phyloP scores from a whole-genome alignment of 1,140 invertebrate species.

The Potamilus streckersoni region DNA sequence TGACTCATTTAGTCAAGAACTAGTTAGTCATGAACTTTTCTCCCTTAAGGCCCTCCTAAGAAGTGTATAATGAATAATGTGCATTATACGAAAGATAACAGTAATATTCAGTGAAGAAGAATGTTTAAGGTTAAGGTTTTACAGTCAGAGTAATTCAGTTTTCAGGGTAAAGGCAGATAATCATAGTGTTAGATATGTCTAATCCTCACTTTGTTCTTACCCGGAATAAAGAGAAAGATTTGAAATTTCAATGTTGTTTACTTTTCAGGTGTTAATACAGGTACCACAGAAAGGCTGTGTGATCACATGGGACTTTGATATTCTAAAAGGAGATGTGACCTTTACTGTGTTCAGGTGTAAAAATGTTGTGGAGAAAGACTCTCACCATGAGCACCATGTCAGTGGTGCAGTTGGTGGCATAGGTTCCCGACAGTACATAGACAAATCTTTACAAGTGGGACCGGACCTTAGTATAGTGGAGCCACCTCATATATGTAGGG shows the following conservation, averaged over 20 bases:
- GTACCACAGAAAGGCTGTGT: conserved; percentile 89
- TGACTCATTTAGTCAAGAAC: too few species aligned
- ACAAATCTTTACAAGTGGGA: conserved; percentile 84
- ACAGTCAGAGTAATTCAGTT: too few species aligned
- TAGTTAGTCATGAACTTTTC: too few species aligned
- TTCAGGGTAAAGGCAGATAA: too few species aligned
- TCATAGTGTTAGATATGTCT: too few species aligned
- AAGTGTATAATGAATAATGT: too few species aligned
- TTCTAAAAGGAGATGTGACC: conserved; percentile 87
- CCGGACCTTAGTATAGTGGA: conserved; percentile 85
- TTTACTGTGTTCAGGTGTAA: conserved; percentile 86
- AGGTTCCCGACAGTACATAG: conserved; percentile 70
- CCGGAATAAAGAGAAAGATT: too few species aligned
- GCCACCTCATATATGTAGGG: conserved; percentile 84
- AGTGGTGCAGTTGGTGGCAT: conserved; percentile 59
- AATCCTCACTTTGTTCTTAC: too few species aligned
- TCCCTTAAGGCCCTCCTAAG: too few species aligned
- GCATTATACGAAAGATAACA: too few species aligned
- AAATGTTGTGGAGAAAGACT: conserved; percentile 63
- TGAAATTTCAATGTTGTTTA: neutral
- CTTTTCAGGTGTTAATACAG: conserved; percentile 74
- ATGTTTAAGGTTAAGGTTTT: too few species aligned
- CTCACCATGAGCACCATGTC: conserved; percentile 59
- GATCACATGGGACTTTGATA: conserved; percentile 97
- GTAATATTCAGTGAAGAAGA: too few species aligned